Evolutionary conservation across 2,888 invertebrate genomes (phyloP).

Genomic region (Agrenia bidenticulata): DNA sequence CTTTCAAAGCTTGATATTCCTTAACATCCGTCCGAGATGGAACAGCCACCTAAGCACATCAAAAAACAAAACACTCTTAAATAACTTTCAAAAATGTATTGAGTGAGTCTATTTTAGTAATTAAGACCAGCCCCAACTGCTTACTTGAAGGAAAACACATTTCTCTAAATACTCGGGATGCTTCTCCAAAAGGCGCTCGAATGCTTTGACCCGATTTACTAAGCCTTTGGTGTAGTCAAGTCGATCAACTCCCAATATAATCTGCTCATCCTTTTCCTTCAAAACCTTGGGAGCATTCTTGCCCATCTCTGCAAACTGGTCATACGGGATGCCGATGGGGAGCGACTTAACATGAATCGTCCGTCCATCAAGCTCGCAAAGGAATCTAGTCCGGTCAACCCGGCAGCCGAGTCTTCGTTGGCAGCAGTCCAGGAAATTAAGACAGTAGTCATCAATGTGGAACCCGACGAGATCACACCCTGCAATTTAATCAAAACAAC

Average conservation of each 20-base stretch:
- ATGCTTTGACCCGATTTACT: slow-evolving; percentile 56
- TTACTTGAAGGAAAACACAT: slow-evolving; percentile 55
- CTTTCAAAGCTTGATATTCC: slow-evolving; percentile 58
- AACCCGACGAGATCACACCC: slow-evolving; percentile 59
- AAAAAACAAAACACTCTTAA: too few relatives aligned
- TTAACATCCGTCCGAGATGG: slow-evolving; percentile 58
- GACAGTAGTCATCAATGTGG: slow-evolving; percentile 58
- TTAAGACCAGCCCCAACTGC: neutral
- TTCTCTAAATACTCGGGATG: slow-evolving; percentile 57
- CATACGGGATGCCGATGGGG: slow-evolving; percentile 58
- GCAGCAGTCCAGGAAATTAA: slow-evolving; percentile 58
- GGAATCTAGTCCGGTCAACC: slow-evolving; percentile 56
- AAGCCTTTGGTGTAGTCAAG: slow-evolving; percentile 58
- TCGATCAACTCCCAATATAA: slow-evolving; percentile 57
- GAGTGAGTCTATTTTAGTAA: neutral
- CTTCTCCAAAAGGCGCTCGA: slow-evolving; percentile 56
- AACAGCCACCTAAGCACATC: slow-evolving; percentile 56
- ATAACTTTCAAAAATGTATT: too few relatives aligned
- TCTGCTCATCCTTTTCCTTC: slow-evolving; percentile 54
- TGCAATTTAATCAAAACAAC: too few relatives aligned
- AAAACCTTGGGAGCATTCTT: slow-evolving; percentile 55
- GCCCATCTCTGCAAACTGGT: slow-evolving; percentile 56
- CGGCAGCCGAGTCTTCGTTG: slow-evolving; percentile 57
- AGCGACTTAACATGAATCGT: slow-evolving; percentile 57
- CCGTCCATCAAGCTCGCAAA: slow-evolving; percentile 56